Evolutionary conservation across 1,140 invertebrate species (phyloP).

Genomic region (Campoletis sonorensis): DNA sequence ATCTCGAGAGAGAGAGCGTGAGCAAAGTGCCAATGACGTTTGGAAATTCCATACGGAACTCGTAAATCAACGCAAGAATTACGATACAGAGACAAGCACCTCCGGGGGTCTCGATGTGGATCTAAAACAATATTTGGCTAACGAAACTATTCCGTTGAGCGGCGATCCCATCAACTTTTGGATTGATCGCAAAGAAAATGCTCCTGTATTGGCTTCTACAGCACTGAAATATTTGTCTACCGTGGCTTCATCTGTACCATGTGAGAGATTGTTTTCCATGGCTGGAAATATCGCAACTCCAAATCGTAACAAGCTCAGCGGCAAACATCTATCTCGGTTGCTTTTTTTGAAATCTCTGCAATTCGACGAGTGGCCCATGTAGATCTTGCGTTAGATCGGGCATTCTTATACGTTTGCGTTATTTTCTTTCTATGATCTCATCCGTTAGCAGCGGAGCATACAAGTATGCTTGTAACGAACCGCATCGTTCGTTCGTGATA

Average conservation of each 20-base stretch:
- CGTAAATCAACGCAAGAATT: too few relatives aligned
- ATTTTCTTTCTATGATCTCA: too few relatives aligned
- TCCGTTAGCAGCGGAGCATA: too few relatives aligned
- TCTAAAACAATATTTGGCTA: conserved; percentile 35
- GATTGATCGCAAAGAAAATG: conserved; percentile 47
- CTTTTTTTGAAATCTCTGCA: conserved; percentile 55
- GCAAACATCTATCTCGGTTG: conserved; percentile 45
- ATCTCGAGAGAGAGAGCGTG: not conserved
- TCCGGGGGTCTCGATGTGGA: conserved; percentile 8
- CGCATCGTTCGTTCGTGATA: too few relatives aligned
- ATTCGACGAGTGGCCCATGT: too few relatives aligned
- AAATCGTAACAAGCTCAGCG: conserved; percentile 50
- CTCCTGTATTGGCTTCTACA: conserved; percentile 48
- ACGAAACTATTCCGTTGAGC: conserved; percentile 21
- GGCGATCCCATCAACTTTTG: conserved; percentile 47
- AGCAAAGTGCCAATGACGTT: not conserved
- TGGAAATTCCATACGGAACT: conserved; percentile 40
- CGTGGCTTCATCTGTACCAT: conserved; percentile 59
- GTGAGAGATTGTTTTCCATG: conserved; percentile 58
- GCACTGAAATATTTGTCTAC: conserved; percentile 57
- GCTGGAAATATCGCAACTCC: conserved; percentile 53
- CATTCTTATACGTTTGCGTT: too few relatives aligned
- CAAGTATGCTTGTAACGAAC: too few relatives aligned
- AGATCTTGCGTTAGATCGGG: too few relatives aligned
- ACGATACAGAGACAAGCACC: not conserved